A percentile compares a stretch with the other conserved stretches of the same genome.
Evolutionary conservation across 2,888 invertebrate species (phyloP).

Genomic region (Tipula helvola): DNA sequence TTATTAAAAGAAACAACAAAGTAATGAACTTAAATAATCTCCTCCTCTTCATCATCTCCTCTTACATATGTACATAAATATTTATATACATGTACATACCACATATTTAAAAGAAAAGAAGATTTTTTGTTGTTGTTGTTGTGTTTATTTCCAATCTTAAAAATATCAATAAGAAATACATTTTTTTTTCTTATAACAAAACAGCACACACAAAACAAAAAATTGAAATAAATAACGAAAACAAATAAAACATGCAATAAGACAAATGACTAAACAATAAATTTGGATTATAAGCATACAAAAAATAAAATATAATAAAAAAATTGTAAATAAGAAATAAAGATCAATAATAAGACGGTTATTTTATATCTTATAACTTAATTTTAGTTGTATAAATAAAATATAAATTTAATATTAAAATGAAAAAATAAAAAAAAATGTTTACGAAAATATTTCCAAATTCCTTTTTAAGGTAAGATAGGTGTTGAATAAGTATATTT

Average conservation of each 20-base stretch:
- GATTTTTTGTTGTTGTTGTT: background rate
- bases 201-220: background rate
- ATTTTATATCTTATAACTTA: constrained; percentile 5
- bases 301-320: background rate
- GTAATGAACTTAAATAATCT: background rate
- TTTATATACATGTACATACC: background rate
- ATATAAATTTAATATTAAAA: background rate
- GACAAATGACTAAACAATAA: constrained; percentile 10
- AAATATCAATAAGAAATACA: background rate
- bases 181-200: background rate
- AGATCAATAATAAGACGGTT: background rate
- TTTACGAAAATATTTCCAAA: background rate
- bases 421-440: background rate
- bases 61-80: background rate
- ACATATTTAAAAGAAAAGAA: background rate
- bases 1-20: background rate
- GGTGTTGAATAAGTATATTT: background rate
- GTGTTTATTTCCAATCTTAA: background rate
- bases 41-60: background rate
- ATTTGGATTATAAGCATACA: background rate
- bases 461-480: background rate
- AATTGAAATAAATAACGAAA: background rate
- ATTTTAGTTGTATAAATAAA: constrained; percentile 8
- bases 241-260: constrained; percentile 7
- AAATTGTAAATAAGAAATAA: background rate